phyloP scores from a whole-genome alignment of 1,140 invertebrate species.

The Schlechtendalia chinensis region DNA sequence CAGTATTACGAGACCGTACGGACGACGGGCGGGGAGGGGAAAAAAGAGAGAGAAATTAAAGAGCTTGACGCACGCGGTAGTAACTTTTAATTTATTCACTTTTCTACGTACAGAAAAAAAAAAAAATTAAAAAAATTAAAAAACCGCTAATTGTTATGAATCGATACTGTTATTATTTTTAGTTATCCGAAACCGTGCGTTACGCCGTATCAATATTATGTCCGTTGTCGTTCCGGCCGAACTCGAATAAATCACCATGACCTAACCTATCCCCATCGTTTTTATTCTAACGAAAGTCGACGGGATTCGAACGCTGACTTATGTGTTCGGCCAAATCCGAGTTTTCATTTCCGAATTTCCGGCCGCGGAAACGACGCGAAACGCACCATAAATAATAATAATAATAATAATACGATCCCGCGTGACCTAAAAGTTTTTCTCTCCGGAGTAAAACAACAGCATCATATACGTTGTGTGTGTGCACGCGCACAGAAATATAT shows the following conservation, averaged over 20 bases:
- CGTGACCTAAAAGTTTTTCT: slow-evolving; percentile 35
- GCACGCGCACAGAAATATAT: background rate
- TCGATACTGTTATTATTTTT: background rate
- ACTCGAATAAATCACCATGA: slow-evolving; percentile 17
- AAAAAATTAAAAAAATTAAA: too few relatives aligned
- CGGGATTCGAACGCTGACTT: slow-evolving; percentile 35
- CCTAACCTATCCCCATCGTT: background rate
- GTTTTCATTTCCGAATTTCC: slow-evolving; percentile 39
- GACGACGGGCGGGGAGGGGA: too few relatives aligned
- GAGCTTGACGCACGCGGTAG: too few relatives aligned
- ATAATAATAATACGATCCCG: slow-evolving; percentile 34
- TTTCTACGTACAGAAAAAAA: too few relatives aligned
- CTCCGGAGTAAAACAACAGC: slow-evolving; percentile 15
- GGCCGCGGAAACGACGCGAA: slow-evolving; percentile 18
- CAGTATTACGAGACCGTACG: too few relatives aligned
- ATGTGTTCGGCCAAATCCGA: slow-evolving; percentile 38
- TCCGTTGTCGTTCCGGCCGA: too few relatives aligned
- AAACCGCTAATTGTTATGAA: background rate
- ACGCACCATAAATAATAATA: slow-evolving; percentile 37
- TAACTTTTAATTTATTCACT: too few relatives aligned
- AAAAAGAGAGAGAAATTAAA: too few relatives aligned
- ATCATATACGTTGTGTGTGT: too few relatives aligned
- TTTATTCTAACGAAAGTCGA: slow-evolving; percentile 24
- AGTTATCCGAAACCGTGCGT: background rate
- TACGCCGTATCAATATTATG: background rate